Evolutionary conservation across 2,888 invertebrate genomes (phyloP), one percentile per base, ranked within the genome.

Genomic region (Dusona sp.): DNA sequence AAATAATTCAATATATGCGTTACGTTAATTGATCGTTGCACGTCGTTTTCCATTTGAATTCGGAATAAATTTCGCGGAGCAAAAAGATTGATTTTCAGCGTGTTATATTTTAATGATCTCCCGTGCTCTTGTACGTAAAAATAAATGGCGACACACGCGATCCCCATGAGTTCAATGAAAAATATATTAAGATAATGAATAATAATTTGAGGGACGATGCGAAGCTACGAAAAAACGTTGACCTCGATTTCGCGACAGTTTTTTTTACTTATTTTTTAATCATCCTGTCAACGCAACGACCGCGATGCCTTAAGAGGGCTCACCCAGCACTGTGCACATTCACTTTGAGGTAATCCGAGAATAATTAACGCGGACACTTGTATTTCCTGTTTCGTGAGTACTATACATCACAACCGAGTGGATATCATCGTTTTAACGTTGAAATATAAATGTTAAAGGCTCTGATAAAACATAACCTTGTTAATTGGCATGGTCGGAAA

Each of bases 101-200:
- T 19, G 42, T 85, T 81, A 67, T 77, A 73, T 81, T 78, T 73
- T 81, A 81, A 81, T 78, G 81, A 85, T 78, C 22, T 78, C 72
- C 33, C 54, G 72, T 65, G 61, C 74, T 36, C 29, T 25, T 33
- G 13, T 11, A 48, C n/a, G 25, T 9, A 33, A 36, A 54, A 72
- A 72, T 33, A 61, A 9, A 42, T 45, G 64, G 1, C 19, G n/a
- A 33, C 48, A 64, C 42, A 61, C 51, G 19, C 70, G 70, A 75
- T 11, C n/a, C 33, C 22, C 16, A 22, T 65, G 22, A 29, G n/a
- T n/a, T 19, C 11, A 61, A 29, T 11, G 8, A 11, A 38, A 45
- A n/a, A 72, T n/a, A 64, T 22, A 75, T 64, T 4, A 25, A 79
- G 13, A 72, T 22, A 81, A 77, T 67, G 61, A 57, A 65, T 61